Evolutionary conservation across 1,140 invertebrate genomes (phyloP), one percentile per base, ranked within the genome.

Genomic region (Ostrea edulis): DNA sequence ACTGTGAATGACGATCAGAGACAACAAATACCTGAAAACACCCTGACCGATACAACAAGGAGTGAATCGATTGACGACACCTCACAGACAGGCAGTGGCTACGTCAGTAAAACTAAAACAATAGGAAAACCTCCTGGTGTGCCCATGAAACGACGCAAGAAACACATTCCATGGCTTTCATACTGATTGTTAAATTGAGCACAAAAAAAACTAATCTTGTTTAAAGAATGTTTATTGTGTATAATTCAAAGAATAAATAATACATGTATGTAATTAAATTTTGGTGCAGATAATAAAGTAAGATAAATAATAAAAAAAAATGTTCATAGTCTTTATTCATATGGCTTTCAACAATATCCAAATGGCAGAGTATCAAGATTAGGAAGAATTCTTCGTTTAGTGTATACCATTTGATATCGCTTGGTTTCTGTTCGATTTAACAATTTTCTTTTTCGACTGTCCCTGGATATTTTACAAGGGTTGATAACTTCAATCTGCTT

Each of bases 371-470:
- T 88, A 62, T 90, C 87, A 65, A 85, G 52, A 44, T 84, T 86
- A 51, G 58, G 71, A 29, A 77, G 25, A 85, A 84, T 90, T 55
- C 51, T 84, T 44, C 88, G 25, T 83, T 90, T 90, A 20, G 82
- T 87, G 55, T 90, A 90, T 11, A 90, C 88, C 68, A 89, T 84
- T n/a, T n/a, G n/a, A n/a, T n/a, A n/a, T n/a, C n/a, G n/a, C n/a
- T n/a, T n/a, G n/a, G n/a, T n/a, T n/a, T n/a, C n/a, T n/a, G n/a
- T n/a, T n/a, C n/a, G n/a, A n/a, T n/a, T n/a, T n/a, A n/a, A n/a
- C n/a, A n/a, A n/a, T n/a, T n/a, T n/a, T n/a, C n/a, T n/a, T n/a
- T n/a, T n/a, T n/a, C n/a, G n/a, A n/a, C n/a, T n/a, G n/a, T n/a
- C n/a, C n/a, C n/a, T n/a, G n/a, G n/a, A n/a, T n/a, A n/a, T n/a